These are phyloP conservation scores for Aethes cnicana DNA, from an alignment of 2,888 invertebrate genomes.

Conservation along the genomic window DNA sequence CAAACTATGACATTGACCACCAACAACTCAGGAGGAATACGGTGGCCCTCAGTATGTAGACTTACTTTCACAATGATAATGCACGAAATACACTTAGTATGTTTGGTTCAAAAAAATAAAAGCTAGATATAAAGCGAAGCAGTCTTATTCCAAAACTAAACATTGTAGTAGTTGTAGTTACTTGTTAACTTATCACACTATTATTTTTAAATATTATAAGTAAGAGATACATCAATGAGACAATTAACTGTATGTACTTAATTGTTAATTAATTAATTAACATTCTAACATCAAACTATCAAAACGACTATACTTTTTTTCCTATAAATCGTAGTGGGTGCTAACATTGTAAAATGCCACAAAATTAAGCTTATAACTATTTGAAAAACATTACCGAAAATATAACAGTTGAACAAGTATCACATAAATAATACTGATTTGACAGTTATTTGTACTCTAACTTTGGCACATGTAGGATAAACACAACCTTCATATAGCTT, in stretches of 20 bases:
- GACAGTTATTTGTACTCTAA: conserved; percentile 30
- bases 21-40: too few species aligned
- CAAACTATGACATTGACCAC: too few species aligned
- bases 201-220: too few species aligned
- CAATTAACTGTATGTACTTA: too few species aligned
- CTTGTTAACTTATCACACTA: too few species aligned
- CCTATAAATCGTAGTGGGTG: background rate
- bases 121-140: conserved; percentile 16
- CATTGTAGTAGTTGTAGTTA: background rate
- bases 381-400: conserved; percentile 8
- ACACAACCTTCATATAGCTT: conserved; percentile 30
- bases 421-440: conserved; percentile 31
- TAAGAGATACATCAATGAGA: too few species aligned
- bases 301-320: too few species aligned
- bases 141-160: conserved; percentile 12
- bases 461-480: conserved; percentile 29
- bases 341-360: conserved; percentile 15
- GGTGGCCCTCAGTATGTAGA: too few species aligned
- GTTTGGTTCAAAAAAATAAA: too few species aligned
- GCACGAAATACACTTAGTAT: too few species aligned
- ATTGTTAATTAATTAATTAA: too few species aligned
- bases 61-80: too few species aligned
- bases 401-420: conserved; percentile 26
- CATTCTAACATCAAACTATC: conserved; percentile 8
- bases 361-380: conserved; percentile 19